Percentiles rank a stretch among this genome's conserved stretches.
These are phyloP conservation scores for Threskiornis aethiopicus DNA, from an alignment of 2,797 vertebrate species.

Conservation along the genomic window DNA sequence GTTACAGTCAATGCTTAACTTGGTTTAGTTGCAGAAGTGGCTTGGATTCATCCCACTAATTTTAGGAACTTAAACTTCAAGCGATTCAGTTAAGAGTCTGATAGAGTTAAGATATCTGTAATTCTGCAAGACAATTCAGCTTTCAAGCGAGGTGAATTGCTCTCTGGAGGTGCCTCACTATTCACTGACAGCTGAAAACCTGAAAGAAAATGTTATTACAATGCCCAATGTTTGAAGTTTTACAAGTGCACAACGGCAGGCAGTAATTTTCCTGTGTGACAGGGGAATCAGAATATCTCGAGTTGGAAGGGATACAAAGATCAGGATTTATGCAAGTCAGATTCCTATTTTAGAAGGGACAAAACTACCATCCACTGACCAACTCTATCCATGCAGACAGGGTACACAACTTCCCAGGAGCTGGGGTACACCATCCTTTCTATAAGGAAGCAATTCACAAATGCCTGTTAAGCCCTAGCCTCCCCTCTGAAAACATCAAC, in stretches of 20 bases:
- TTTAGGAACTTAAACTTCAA: neutral
- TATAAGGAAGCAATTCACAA: neutral
- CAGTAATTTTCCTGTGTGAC: neutral
- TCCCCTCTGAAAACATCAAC: neutral
- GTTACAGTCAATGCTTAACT: neutral
- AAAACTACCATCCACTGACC: neutral
- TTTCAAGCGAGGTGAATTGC: neutral
- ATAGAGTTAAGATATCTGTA: neutral
- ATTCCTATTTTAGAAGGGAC: neutral
- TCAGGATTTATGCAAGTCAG: neutral
- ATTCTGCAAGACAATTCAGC: neutral
- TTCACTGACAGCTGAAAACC: neutral
- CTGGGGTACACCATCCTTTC: neutral
- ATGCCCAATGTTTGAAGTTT: neutral
- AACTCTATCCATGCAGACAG: neutral
- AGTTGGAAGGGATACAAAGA: neutral
- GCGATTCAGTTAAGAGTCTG: neutral
- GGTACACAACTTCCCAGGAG: neutral
- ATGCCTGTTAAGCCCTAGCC: neutral
- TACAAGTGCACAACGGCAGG: neutral
- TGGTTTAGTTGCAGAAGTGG: neutral
- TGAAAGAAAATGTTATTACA: neutral
- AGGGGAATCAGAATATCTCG: neutral
- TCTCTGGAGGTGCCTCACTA: neutral
- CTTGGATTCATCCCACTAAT: neutral